These are phyloP conservation scores for Magallana angulata DNA, from an alignment of 1,140 invertebrate genomes.

Conservation along the genomic window DNA sequence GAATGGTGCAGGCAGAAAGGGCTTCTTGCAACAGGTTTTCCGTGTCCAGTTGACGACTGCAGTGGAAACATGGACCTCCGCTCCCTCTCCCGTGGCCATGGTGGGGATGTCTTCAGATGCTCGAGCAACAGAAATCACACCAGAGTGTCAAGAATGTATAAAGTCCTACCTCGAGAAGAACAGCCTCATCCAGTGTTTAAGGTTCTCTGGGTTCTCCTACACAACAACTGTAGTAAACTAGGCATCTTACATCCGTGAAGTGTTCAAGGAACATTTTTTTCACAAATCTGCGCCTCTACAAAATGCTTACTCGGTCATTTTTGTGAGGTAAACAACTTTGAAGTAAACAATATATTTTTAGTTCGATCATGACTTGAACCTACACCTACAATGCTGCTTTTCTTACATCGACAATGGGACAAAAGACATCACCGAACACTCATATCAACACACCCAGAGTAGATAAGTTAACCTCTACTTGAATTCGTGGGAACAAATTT, in stretches of 20 bases:
- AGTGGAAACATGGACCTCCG: not conserved
- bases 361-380: not conserved
- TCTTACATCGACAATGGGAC: no score
- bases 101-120: not conserved
- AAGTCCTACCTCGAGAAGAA: not conserved
- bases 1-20: not conserved
- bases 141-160: not conserved
- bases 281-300: not conserved
- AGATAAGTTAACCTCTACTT: no score
- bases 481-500: no score
- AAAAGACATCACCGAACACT: no score
- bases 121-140: not conserved
- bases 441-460: no score
- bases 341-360: no score
- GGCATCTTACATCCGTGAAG: not conserved
- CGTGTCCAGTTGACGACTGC: not conserved
- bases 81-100: not conserved
- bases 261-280: not conserved
- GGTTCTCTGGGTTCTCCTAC: not conserved
- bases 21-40: not conserved
- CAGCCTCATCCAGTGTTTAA: not conserved
- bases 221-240: not conserved
- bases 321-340: no score
- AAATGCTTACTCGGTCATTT: not conserved
- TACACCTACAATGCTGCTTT: no score